phyloP scores from a whole-genome alignment of 2,113 vertebrate species.

The Corydoras maculifer region DNA sequence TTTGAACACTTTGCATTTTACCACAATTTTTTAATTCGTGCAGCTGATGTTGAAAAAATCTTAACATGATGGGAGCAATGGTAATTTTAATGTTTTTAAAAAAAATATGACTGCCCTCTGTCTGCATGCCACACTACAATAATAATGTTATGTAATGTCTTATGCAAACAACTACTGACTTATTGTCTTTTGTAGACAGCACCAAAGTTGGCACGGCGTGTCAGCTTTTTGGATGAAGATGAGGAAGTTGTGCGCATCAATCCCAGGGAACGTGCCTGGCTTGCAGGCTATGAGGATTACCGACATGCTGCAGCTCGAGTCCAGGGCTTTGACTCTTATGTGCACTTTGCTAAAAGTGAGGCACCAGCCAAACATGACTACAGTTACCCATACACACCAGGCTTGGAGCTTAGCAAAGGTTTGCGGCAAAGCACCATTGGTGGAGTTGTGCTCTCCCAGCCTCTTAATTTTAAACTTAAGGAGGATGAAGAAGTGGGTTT shows the following conservation, averaged over 20 bases:
- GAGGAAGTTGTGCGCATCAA: slow-evolving; percentile 98
- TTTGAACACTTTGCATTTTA: too few species aligned
- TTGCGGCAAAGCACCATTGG: slow-evolving; percentile 27
- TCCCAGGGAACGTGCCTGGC: slow-evolving; percentile 87
- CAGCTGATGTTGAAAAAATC: too few species aligned
- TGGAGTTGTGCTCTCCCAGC: slow-evolving; percentile 81
- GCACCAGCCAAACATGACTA: slow-evolving; percentile 86
- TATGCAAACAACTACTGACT: too few species aligned
- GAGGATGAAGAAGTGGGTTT: slow-evolving; percentile 48
- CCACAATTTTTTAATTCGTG: too few species aligned
- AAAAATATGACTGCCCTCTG: too few species aligned
- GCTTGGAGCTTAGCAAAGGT: slow-evolving; percentile 77
- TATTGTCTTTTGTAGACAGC: slow-evolving; percentile 45
- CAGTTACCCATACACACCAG: slow-evolving; percentile 71
- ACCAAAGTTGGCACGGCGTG: slow-evolving; percentile 73
- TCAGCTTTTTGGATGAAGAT: slow-evolving; percentile 86
- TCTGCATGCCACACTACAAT: too few species aligned
- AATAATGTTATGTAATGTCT: too few species aligned
- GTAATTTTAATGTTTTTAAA: too few species aligned
- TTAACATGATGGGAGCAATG: too few species aligned
- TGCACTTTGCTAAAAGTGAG: slow-evolving; percentile 87
- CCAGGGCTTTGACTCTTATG: slow-evolving; percentile 83
- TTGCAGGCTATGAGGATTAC: slow-evolving; percentile 94
- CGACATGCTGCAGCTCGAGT: slow-evolving; percentile 80
- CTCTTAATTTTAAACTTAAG: slow-evolving; percentile 68